Evolutionary conservation across 2,113 vertebrate species (phyloP).

Genomic region (Trematomus loennbergii): DNA sequence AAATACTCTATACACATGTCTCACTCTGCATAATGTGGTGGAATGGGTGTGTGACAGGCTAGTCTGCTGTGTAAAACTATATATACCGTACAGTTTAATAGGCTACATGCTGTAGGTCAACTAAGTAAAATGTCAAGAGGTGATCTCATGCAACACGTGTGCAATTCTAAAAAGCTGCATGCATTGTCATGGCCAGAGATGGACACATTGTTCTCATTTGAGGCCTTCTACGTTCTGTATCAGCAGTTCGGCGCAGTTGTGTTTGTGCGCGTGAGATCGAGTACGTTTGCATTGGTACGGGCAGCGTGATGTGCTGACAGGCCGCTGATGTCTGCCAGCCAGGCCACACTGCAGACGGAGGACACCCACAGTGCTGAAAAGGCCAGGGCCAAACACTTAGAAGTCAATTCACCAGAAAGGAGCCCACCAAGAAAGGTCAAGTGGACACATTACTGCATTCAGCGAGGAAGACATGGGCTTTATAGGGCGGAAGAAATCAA

Average conservation of each 20-base stretch:
- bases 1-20: slow-evolving; percentile 63
- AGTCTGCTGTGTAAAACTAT: slow-evolving; percentile 26
- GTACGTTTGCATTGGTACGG: slow-evolving; percentile 30
- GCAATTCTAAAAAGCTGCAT: slow-evolving; percentile 10
- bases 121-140: slow-evolving; percentile 36
- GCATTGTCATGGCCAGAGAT: slow-evolving; percentile 6
- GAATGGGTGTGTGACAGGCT: slow-evolving; percentile 39
- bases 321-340: slow-evolving; percentile 66
- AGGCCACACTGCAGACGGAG: slow-evolving; percentile 72
- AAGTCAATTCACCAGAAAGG: slow-evolving; percentile 82
- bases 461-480: slow-evolving; percentile 74
- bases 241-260: slow-evolving; percentile 23
- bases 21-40: slow-evolving; percentile 65
- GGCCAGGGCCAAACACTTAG: slow-evolving; percentile 80
- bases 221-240: slow-evolving; percentile 24
- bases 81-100: slow-evolving; percentile 27
- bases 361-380: slow-evolving; percentile 80
- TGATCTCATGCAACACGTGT: slow-evolving; percentile 16
- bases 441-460: slow-evolving; percentile 75
- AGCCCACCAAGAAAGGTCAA: slow-evolving; percentile 82
- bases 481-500: slow-evolving; percentile 82
- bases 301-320: slow-evolving; percentile 60
- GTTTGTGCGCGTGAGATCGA: slow-evolving; percentile 13
- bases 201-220: slow-evolving; percentile 3
- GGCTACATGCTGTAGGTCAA: slow-evolving; percentile 52